Base-by-base conservation (phyloP, 2,888 invertebrate species). In the Sepiola atlantica region DNA sequence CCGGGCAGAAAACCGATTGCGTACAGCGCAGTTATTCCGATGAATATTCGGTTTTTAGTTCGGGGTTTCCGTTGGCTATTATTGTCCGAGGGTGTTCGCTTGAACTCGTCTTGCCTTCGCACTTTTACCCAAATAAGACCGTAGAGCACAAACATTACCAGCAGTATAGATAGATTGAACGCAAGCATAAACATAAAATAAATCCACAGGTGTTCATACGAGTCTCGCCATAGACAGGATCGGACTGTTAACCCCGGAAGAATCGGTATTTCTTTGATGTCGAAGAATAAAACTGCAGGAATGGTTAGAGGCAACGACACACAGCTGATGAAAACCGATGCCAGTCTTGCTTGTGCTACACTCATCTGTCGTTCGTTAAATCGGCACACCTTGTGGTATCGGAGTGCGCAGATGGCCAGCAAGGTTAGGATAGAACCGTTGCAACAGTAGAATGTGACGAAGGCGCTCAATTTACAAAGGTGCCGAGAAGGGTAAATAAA, bases 381-480 rank as follows among this genome's bases (percentile, higher is more conserved):
- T 18, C 28, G 92, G 24, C 92, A 92, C 14, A 92, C 92, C 32
- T 55, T 92, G n/a, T 92, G 14, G 54, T 92, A 92, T 20, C 92
- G 45, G 16, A 55, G 16, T 14, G 54, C 35, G 16, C 54, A 45
- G 3, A 92, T 92, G 16, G 55, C 92, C 3, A 92, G n/a, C 28
- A 92, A 92, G 45, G 92, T 92, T 10, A 92, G 45, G 6, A 55
- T 28, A n/a, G 92, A 92, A 18, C 24, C 55, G 32, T 55, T 92
- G n/a, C 92, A 55, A 28, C 92, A 55, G 92, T 92, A 92, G 92
- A 92, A 92, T 35, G 20, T 92, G 6, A 92, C n/a, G 28, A 92
- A 92, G 16, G 45, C 16, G 1, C 32, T 55, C 14, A 92, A 6
- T 92, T 92, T 92, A n/a, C 92, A 92, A 54, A 92, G 92, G 32